Evolutionary conservation across 2,797 vertebrate genomes (phyloP).

Genomic region (Peromyscus eremicus): DNA sequence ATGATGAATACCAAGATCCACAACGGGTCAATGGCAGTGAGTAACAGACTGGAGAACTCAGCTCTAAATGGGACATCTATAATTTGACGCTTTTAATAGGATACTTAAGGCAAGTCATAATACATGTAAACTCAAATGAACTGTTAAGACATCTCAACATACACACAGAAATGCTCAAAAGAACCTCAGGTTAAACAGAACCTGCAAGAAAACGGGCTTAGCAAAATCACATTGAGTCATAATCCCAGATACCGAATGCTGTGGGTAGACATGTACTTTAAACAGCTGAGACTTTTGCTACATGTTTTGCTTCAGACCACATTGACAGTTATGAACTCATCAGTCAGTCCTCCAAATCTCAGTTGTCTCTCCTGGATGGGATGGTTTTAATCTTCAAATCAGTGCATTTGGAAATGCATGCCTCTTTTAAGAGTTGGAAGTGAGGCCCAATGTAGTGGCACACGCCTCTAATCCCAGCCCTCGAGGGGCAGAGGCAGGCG

Average conservation of each 20-base stretch:
- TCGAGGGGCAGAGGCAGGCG: neutral
- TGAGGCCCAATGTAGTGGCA: neutral
- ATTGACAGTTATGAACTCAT: neutral
- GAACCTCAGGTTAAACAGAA: neutral
- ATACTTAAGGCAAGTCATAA: constrained; percentile 19
- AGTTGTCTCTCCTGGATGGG: neutral
- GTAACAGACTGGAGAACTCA: neutral
- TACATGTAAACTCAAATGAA: neutral
- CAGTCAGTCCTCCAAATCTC: neutral
- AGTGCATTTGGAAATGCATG: constrained; percentile 6
- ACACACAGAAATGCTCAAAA: constrained; percentile 18
- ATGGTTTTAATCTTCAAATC: constrained; percentile 9
- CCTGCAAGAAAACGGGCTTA: neutral
- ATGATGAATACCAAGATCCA: neutral
- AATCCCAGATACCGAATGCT: neutral
- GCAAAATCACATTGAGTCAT: neutral
- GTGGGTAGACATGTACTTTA: neutral
- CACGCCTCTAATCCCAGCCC: neutral
- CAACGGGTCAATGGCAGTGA: neutral
- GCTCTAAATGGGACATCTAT: neutral
- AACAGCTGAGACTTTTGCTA: neutral
- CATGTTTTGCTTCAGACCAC: neutral
- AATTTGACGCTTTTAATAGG: neutral
- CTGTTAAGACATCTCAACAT: constrained; percentile 41
- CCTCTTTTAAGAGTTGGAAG: neutral